phyloP scores from a whole-genome alignment of 23 tunicate species.

The Trididemnum nubilum region DNA sequence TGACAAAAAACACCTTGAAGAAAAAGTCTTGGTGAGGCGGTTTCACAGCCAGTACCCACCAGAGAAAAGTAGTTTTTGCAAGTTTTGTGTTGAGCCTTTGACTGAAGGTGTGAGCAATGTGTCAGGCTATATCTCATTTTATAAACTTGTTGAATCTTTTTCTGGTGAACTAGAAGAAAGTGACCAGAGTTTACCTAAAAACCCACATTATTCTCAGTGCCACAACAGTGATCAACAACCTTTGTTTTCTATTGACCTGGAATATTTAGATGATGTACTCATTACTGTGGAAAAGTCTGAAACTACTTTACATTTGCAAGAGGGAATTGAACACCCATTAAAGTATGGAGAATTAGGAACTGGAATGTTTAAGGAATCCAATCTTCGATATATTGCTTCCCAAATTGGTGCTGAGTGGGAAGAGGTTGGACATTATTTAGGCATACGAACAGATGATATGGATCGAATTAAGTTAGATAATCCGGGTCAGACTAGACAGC shows the following conservation, averaged over 20 bases:
- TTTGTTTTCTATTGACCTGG: neutral
- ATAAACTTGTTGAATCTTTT: conserved; percentile 31
- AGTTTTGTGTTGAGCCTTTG: conserved; percentile 47
- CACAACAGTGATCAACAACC: neutral
- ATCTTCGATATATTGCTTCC: conserved; percentile 48
- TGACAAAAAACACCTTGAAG: conserved; percentile 51
- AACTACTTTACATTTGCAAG: conserved; percentile 10
- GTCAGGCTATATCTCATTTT: conserved; percentile 73
- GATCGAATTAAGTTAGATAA: conserved; percentile 62
- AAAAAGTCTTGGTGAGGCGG: conserved; percentile 31
- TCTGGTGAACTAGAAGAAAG: neutral
- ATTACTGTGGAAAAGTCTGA: neutral
- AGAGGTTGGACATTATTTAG: conserved; percentile 58
- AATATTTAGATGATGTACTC: conserved; percentile 10
- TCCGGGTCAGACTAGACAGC: conserved; percentile 51
- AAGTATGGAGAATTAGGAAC: conserved; percentile 66
- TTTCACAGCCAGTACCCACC: conserved; percentile 83
- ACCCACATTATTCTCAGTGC: neutral
- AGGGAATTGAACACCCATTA: conserved; percentile 15
- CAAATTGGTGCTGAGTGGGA: conserved; percentile 75
- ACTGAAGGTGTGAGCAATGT: neutral
- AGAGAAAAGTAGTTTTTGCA: conserved; percentile 65
- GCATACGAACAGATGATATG: conserved; percentile 39
- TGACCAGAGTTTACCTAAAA: too few relatives aligned
- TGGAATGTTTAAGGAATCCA: conserved; percentile 78